Evolutionary conservation across 1,140 invertebrate genomes (phyloP), one percentile per base, ranked within the genome.

Genomic region (Cyrtorhinus lividipennis): DNA sequence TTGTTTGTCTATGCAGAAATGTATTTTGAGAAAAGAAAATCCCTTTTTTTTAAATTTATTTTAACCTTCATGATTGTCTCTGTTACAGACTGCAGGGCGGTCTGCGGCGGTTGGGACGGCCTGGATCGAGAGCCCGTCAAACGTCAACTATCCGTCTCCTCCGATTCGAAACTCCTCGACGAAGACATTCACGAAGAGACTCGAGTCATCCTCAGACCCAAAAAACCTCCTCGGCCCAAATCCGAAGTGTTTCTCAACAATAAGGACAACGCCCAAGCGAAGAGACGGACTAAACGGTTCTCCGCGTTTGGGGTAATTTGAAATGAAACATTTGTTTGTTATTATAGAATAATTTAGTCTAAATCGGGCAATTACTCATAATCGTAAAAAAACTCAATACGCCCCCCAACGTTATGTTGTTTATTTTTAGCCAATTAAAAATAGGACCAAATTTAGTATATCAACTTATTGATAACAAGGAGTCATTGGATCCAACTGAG

Each of bases 231-330:
- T 61, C 79, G 89, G 78, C 89, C 89, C 67, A 92, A 91, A 74
- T 91, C 88, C 1, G 89, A 92, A 76, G 87, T 89, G 20, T 88
- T 90, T 72, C 80, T 92, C 48, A 84, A 84, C 68, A 84, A 84
- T 68, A 76, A 78, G 65, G 75, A 76, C 72, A 79, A 77, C 24
- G 68, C 69, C 12, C 62, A 61, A 73, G 74, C 64, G 73, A 66
- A 64, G 69, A 77, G 83, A 75, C 79, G 86, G 74, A 88, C 85
- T 67, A 92, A 92, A 78, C 79, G 89, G 74, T 92, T 88, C 78
- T 92, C 88, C 70, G 89, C 90, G 69, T 93, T 92, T 77, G 89
- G 89, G 79, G 90, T 92, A 77, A 85, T 84, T 81, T n/a, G n/a
- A n/a, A n/a, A n/a, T n/a, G n/a, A n/a, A 63, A 59, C 23, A 25